phyloP scores from a whole-genome alignment of 2,888 invertebrate genomes.

The Frankliniella fusca region DNA sequence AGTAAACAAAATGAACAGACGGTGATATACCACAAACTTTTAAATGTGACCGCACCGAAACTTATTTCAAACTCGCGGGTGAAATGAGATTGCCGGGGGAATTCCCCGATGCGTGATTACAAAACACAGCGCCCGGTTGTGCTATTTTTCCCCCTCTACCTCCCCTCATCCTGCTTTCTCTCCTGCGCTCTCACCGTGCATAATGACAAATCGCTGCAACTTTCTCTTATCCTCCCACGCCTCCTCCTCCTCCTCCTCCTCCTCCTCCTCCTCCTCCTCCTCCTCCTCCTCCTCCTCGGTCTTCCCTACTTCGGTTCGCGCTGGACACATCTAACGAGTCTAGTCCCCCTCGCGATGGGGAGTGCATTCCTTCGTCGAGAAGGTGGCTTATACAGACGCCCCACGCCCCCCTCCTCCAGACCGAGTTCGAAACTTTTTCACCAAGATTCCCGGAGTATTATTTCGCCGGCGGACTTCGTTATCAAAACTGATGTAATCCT shows the following conservation, averaged over 20 bases:
- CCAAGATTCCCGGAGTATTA: not conserved
- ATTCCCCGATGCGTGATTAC: constrained; percentile 5
- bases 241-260: constrained; percentile 31
- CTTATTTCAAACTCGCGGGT: constrained; percentile 3
- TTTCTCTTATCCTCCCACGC: too few relatives aligned
- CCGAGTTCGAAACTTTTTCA: not conserved
- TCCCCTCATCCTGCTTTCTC: constrained; percentile 31
- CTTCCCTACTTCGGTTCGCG: not conserved
- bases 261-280: constrained; percentile 33
- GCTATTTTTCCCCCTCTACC: constrained; percentile 34
- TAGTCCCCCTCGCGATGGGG: too few relatives aligned
- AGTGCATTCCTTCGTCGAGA: too few relatives aligned
- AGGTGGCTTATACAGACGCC: too few relatives aligned
- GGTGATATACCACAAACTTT: constrained; percentile 13
- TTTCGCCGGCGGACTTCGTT: not conserved
- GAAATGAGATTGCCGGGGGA: not conserved
- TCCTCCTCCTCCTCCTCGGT: constrained; percentile 27
- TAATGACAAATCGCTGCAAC: not conserved
- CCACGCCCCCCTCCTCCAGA: not conserved
- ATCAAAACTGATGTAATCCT: not conserved
- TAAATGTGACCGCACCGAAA: constrained; percentile 12
- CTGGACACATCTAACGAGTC: too few relatives aligned
- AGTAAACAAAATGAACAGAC: constrained; percentile 3
- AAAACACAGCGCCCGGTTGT: not conserved
- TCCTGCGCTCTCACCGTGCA: not conserved